Conservation (phyloP, 2,797 vertebrate genomes). For the Gymnothorax reevesii region DNA sequence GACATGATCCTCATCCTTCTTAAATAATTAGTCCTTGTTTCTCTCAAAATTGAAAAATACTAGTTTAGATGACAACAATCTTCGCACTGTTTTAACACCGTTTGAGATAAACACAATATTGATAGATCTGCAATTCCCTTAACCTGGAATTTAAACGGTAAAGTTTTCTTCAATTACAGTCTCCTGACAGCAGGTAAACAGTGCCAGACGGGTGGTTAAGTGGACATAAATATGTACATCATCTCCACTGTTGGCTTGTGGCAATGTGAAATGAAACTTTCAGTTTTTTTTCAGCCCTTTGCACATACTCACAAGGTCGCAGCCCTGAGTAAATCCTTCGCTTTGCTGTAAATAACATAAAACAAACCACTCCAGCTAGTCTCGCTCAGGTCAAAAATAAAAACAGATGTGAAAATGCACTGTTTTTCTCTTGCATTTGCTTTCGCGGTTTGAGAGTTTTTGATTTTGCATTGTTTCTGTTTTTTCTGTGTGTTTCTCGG, state of each 20-base stretch:
- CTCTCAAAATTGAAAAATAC: background rate
- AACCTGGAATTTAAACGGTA: background rate
- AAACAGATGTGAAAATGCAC: no score
- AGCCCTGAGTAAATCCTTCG: no score
- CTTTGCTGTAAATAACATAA: no score
- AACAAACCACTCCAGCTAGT: no score
- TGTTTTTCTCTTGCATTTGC: no score
- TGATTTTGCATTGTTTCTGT: background rate
- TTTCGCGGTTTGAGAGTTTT: no score
- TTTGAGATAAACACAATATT: background rate
- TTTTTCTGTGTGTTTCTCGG: no score
- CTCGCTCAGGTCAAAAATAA: no score
- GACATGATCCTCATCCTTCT: background rate
- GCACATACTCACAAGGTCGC: no score
- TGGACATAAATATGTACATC: background rate
- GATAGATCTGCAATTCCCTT: conserved; percentile 1
- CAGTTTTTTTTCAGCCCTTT: no score
- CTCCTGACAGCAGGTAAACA: background rate
- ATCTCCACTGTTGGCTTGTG: background rate
- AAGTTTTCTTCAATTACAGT: background rate
- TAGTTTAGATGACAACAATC: background rate
- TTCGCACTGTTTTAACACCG: background rate
- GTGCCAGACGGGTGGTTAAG: background rate
- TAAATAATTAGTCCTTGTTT: background rate
- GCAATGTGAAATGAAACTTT: background rate